Evolutionary conservation across 2,888 invertebrate genomes (phyloP).

Genomic region (Drosophila gaucha): DNA sequence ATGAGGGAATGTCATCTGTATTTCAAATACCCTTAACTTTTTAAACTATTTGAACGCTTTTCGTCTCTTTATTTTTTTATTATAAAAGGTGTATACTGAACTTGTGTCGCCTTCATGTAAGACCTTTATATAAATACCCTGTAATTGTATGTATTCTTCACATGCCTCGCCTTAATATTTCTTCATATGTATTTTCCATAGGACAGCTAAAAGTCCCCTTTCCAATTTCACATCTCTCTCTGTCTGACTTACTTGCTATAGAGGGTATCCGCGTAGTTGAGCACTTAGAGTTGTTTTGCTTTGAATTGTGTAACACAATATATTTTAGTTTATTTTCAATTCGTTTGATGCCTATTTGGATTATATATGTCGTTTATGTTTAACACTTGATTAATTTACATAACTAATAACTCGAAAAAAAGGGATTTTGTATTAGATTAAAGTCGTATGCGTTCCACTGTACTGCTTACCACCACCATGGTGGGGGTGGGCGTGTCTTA

Average conservation of each 20-base stretch:
- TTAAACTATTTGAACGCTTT: no score
- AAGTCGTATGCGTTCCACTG: no score
- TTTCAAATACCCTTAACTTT: background rate
- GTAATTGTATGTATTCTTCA: background rate
- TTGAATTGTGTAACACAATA: background rate
- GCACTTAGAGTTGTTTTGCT: background rate
- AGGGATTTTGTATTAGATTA: background rate
- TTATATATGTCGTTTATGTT: background rate
- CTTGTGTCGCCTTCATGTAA: background rate
- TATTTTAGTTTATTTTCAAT: background rate
- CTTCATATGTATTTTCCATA: no score
- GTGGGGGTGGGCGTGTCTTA: slow-evolving; percentile 14
- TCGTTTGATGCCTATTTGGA: background rate
- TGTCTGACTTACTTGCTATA: no score
- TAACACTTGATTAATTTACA: slow-evolving; percentile 22
- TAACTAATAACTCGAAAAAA: slow-evolving; percentile 32
- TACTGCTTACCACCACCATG: slow-evolving; percentile 47
- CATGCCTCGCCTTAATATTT: no score
- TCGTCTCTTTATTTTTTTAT: background rate
- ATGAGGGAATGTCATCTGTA: background rate
- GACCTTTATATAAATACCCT: background rate
- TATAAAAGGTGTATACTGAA: background rate
- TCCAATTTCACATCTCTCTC: background rate
- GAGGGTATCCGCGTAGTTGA: background rate
- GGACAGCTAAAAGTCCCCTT: no score